phyloP scores from a whole-genome alignment of 2,888 invertebrate genomes.

The Lysandra coridon region DNA sequence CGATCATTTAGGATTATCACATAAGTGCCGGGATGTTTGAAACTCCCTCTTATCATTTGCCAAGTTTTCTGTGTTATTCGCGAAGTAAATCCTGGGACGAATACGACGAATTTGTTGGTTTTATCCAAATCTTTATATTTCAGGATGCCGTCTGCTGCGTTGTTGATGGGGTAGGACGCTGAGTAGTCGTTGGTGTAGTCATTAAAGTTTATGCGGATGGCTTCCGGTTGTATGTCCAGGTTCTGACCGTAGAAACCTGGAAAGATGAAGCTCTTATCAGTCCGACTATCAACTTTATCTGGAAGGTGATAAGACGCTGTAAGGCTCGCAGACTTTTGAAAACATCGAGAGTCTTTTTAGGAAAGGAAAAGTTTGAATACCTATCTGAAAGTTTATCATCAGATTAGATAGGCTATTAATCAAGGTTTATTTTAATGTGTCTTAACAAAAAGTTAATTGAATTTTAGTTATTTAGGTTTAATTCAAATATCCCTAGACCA shows the following conservation, averaged over 20 bases:
- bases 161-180: conserved; percentile 51
- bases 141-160: conserved; percentile 61
- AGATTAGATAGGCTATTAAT: too few species aligned
- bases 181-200: conserved; percentile 55
- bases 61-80: conserved; percentile 62
- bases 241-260: conserved; percentile 60
- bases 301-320: not conserved
- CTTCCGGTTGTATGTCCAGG: conserved; percentile 59
- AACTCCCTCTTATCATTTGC: conserved; percentile 59
- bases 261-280: conserved; percentile 33
- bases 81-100: conserved; percentile 67
- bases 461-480: too few species aligned
- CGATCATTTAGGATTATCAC: conserved; percentile 70
- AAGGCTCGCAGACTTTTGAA: too few species aligned
- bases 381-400: too few species aligned
- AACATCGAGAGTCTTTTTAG: too few species aligned
- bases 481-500: too few species aligned
- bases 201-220: conserved; percentile 60
- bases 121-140: conserved; percentile 53
- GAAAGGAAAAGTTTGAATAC: too few species aligned
- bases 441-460: too few species aligned
- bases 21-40: conserved; percentile 62
- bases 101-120: conserved; percentile 59
- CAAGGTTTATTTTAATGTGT: too few species aligned
- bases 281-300: not conserved